Conservation (phyloP, 2,113 vertebrate genomes). For the Onychostruthus taczanowskii region DNA sequence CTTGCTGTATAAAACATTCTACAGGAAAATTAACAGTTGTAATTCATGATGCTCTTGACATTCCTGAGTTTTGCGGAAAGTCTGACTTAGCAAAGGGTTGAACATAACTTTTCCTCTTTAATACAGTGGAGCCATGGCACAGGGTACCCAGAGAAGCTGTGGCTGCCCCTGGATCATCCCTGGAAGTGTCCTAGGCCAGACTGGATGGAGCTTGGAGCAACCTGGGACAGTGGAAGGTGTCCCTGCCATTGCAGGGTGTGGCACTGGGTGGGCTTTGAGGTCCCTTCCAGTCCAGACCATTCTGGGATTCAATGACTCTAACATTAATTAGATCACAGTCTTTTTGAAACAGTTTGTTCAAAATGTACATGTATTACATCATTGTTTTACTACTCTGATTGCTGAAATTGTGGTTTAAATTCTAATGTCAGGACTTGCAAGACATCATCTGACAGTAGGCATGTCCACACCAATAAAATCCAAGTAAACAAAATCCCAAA, state of each 20-base stretch:
- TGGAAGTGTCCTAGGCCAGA: background rate
- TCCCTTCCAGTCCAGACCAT: background rate
- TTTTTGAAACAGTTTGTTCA: background rate
- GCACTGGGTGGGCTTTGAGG: fast-evolving
- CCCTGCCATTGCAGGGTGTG: background rate
- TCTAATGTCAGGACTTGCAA: background rate
- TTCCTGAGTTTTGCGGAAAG: background rate
- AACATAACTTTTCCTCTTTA: background rate
- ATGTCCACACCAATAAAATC: background rate
- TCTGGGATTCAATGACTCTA: background rate
- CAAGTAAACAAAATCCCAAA: background rate
- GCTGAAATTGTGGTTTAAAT: background rate
- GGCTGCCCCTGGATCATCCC: background rate
- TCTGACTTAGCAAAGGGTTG: background rate
- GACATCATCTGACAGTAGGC: background rate
- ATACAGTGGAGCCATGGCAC: fast-evolving
- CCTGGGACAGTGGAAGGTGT: fast-evolving
- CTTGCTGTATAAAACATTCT: background rate
- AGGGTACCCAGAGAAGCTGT: background rate
- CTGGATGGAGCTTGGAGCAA: fast-evolving
- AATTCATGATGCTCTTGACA: background rate
- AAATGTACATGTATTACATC: background rate
- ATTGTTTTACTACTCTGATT: background rate
- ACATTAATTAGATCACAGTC: background rate
- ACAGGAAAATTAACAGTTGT: background rate